Conservation (phyloP, 2,888 invertebrate species). For the Stenotaenia linearis region DNA sequence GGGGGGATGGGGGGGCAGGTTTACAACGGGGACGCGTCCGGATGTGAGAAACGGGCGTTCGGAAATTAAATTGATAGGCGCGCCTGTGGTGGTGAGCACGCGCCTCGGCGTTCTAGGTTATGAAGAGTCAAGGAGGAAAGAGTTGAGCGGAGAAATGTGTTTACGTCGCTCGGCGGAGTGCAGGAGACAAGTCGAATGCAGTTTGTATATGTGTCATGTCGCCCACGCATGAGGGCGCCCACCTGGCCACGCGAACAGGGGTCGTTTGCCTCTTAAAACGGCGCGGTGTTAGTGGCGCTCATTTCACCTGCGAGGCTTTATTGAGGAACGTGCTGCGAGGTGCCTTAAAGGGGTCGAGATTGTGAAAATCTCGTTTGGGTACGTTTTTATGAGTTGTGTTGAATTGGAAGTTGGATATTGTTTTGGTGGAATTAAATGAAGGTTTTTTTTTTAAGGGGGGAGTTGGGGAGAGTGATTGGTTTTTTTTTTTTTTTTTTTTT, state of each 20-base stretch:
- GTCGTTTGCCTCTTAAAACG: not conserved
- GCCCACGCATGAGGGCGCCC: not conserved
- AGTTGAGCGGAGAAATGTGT: not conserved
- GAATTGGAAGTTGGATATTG: not conserved
- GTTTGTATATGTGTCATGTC: not conserved
- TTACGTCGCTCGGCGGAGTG: not conserved
- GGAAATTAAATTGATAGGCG: conserved; percentile 6
- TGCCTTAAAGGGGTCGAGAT: not conserved
- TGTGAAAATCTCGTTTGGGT: not conserved
- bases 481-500: not conserved
- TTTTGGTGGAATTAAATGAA: too few relatives aligned
- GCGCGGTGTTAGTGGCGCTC: not conserved
- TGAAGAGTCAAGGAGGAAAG: not conserved
- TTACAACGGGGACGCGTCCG: not conserved
- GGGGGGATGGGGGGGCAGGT: not conserved
- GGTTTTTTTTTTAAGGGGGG: too few relatives aligned
- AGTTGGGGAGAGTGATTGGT: too few relatives aligned
- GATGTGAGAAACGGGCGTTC: conserved; percentile 10
- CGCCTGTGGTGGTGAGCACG: not conserved
- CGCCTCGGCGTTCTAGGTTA: not conserved
- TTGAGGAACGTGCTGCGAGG: not conserved
- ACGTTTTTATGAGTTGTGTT: not conserved
- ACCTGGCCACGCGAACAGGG: not conserved
- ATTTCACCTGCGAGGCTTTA: not conserved
- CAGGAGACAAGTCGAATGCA: not conserved